Evolutionary conservation across 2,113 vertebrate genomes (phyloP), one percentile per base, ranked within the genome.

Genomic region (Vulpes ferrilata): DNA sequence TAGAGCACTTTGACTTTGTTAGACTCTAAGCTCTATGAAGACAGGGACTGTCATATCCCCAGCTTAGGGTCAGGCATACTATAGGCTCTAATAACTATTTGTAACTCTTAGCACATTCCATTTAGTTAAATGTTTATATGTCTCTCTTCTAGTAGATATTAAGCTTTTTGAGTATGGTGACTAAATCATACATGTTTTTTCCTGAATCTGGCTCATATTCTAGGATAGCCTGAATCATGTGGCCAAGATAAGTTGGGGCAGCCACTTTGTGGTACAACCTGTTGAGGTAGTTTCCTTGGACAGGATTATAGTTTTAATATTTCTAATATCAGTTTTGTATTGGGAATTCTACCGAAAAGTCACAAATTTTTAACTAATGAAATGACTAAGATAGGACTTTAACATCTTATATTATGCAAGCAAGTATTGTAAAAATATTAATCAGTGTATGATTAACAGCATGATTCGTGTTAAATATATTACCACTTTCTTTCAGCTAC

Each of bases 401-500:
- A 62, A 79, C 11, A 55, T 93, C 11, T 80, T 80, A 32, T 6
- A 1, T 27, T 67, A 20, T n/a, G 6, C n/a, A 92, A 69, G 23
- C 43, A 92, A 69, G 23, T 76, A 22, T 51, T 96, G 0, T 93
- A 88, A 85, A 92, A 81, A 19, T 90, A 57, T 55, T 84, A 89
- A 11, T 88, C 35, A 48, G 0, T 67, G 3, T 83, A 9, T 48
- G 67, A 76, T 62, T 93, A 71, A 60, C 23, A 95, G 62, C 22
- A 23, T 93, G 35, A 60, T 53, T 96, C 57, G 35, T 62, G 16
- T 86, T 59, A 80, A 76, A 64, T 22, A 81, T 93, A 51, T 32
- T 84, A 67, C 60, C 16, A 48, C 30, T 95, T 92, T 97, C 96
- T 98, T 97, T 83, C 98, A 99, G 99, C 98, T 99, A 99, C 98